phyloP scores from a whole-genome alignment of 2,797 vertebrate species.

The Falco columbarius region DNA sequence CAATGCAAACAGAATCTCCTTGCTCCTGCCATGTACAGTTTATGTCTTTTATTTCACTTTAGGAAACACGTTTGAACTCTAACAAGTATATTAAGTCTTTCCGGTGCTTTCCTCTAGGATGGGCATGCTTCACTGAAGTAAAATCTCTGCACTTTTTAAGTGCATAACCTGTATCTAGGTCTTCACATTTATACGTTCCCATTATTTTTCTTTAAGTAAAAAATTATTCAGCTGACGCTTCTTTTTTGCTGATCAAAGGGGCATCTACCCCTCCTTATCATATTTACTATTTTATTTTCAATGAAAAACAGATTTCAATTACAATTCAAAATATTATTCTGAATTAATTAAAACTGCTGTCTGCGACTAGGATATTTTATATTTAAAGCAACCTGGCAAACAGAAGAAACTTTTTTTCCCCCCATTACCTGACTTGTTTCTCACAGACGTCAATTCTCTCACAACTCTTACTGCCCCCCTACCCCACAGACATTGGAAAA shows the following conservation, averaged over 20 bases:
- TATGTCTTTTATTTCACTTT: neutral
- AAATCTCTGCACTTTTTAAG: neutral
- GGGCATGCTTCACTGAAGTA: neutral
- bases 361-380: neutral
- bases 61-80: neutral
- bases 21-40: rapidly evolving
- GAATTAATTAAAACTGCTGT: neutral
- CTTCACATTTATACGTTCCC: neutral
- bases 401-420: neutral
- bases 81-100: neutral
- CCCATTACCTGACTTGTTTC: neutral
- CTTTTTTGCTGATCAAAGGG: neutral
- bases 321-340: neutral
- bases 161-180: neutral
- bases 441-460: rapidly evolving
- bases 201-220: neutral
- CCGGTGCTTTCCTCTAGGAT: neutral
- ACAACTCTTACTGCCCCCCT: neutral
- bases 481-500: neutral
- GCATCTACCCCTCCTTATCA: neutral
- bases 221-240: neutral
- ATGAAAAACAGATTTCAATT: neutral
- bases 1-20: neutral
- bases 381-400: neutral
- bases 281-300: neutral